Evolutionary conservation across 2,797 vertebrate species (phyloP).

Genomic region (Scolopax rusticola): DNA sequence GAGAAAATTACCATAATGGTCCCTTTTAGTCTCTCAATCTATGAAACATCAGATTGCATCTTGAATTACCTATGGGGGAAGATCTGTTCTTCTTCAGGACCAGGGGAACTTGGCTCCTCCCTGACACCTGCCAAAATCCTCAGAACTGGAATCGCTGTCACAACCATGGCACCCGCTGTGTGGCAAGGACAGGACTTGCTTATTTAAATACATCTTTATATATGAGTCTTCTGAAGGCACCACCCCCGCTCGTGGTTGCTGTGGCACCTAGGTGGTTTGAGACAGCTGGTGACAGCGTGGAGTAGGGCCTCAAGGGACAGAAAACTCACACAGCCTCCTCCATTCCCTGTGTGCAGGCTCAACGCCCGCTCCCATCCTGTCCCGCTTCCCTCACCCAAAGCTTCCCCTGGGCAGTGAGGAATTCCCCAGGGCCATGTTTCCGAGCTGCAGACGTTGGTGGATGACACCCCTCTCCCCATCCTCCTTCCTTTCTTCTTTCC

Average conservation of each 20-base stretch:
- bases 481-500: neutral
- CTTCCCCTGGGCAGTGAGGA: neutral
- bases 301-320: neutral
- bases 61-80: neutral
- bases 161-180: neutral
- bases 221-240: neutral
- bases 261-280: neutral
- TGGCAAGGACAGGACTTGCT: neutral
- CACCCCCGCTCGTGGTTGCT: neutral
- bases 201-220: neutral
- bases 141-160: fast-evolving
- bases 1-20: neutral
- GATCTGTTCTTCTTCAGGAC: neutral
- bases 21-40: neutral
- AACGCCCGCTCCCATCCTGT: neutral
- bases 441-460: neutral
- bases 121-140: neutral
- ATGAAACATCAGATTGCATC: neutral
- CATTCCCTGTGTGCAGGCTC: neutral
- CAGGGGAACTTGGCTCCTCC: neutral
- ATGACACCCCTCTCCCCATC: neutral
- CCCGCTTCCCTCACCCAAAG: neutral
- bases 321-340: neutral
- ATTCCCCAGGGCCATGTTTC: neutral
- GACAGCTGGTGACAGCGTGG: neutral